These are phyloP conservation scores for Diacarnus erythraeanus DNA, from an alignment of 37 sponge, comb jelly and placozoan species.

Conservation along the genomic window DNA sequence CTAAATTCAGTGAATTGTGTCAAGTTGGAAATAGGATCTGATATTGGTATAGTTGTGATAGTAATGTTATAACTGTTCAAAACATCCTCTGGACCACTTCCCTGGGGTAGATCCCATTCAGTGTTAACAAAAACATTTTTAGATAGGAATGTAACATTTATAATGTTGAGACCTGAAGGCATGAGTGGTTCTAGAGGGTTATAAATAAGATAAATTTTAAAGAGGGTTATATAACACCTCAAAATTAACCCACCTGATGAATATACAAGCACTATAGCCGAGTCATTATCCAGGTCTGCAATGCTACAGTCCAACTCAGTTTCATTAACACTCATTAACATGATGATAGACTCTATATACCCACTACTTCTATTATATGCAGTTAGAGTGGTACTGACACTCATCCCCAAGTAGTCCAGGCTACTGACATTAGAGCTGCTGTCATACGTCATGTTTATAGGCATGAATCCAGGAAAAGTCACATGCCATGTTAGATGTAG, in stretches of 20 bases:
- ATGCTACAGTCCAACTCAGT: background rate
- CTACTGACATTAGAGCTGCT: background rate
- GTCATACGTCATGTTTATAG: background rate
- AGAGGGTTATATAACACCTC: too few species aligned
- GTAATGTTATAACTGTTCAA: background rate
- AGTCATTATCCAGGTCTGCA: background rate
- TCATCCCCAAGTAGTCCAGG: background rate
- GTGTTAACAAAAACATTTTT: background rate
- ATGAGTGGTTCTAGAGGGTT: too few species aligned
- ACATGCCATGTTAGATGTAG: background rate
- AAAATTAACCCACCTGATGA: background rate
- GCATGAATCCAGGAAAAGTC: background rate
- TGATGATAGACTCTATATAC: background rate
- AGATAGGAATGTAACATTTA: too few species aligned
- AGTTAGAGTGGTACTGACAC: background rate
- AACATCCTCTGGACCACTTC: background rate
- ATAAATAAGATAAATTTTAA: too few species aligned
- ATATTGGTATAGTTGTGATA: background rate
- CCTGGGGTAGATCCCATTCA: background rate
- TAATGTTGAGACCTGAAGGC: too few species aligned
- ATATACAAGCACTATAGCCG: background rate
- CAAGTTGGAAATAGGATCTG: background rate
- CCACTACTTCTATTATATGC: too few species aligned
- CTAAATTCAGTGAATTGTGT: background rate
- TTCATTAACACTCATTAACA: background rate